These are phyloP conservation scores for Troides oblongomaculatus DNA, from an alignment of 2,888 invertebrate species.

Conservation along the genomic window DNA sequence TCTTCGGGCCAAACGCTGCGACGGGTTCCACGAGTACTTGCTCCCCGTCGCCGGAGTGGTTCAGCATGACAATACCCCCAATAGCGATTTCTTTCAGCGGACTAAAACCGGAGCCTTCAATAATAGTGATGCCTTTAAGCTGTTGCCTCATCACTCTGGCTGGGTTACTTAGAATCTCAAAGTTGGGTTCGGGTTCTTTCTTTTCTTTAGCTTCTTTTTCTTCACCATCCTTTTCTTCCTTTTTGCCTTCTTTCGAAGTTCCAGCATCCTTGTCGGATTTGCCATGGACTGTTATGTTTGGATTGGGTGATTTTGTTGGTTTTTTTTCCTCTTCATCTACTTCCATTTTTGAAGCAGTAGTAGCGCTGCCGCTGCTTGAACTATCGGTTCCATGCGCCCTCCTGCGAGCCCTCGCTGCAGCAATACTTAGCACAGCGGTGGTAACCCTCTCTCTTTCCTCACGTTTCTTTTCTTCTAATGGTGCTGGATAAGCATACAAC, in stretches of 20 bases:
- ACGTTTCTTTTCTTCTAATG: slow-evolving; percentile 98
- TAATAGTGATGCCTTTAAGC: slow-evolving; percentile 86
- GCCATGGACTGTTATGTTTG: slow-evolving; percentile 74
- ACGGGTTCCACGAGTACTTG: slow-evolving; percentile 96
- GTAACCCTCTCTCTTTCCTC: slow-evolving; percentile 98
- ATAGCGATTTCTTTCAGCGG: slow-evolving; percentile 95
- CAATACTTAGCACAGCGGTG: slow-evolving; percentile 97
- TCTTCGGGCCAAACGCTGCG: slow-evolving; percentile 92
- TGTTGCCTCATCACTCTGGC: slow-evolving; percentile 97
- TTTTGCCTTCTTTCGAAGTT: slow-evolving; percentile 73
- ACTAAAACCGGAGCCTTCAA: slow-evolving; percentile 89
- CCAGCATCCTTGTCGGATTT: slow-evolving; percentile 68
- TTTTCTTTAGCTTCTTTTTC: slow-evolving; percentile 72
- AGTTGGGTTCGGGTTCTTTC: slow-evolving; percentile 95
- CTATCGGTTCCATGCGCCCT: slow-evolving; percentile 88
- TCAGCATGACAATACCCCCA: slow-evolving; percentile 97
- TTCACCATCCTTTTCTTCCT: slow-evolving; percentile 75
- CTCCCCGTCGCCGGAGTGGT: slow-evolving; percentile 89
- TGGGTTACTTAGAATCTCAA: slow-evolving; percentile 96
- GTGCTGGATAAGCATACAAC: slow-evolving; percentile 97
- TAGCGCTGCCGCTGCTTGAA: slow-evolving; percentile 73
- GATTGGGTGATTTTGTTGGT: slow-evolving; percentile 70
- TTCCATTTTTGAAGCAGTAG: slow-evolving; percentile 92
- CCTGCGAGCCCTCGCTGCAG: slow-evolving; percentile 93
- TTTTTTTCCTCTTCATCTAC: slow-evolving; percentile 85